A percentile compares a stretch with the other conserved stretches of the same genome.
These are phyloP conservation scores for Apeltes quadracus DNA, from an alignment of 2,113 vertebrate genomes.

Conservation along the genomic window DNA sequence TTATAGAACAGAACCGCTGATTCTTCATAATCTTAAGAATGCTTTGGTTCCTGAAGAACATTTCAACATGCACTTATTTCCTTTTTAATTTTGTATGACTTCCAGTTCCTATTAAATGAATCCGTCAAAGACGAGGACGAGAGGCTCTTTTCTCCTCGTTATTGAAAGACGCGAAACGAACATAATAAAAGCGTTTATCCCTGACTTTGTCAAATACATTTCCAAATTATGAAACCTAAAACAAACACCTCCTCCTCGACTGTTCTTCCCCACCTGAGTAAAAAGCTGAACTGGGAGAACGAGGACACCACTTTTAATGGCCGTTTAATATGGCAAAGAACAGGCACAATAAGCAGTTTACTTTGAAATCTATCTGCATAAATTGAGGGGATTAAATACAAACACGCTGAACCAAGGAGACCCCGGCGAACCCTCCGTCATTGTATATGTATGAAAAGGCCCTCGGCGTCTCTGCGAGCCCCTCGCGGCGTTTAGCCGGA, in stretches of 20 bases:
- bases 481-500: constrained; percentile 3
- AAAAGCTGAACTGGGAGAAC: constrained; percentile 8
- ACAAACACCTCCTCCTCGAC: not conserved
- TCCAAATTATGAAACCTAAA: constrained; percentile 9
- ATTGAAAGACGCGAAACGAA: not conserved
- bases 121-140: not conserved
- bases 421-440: constrained; percentile 42
- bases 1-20: not conserved
- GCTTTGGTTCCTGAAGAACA: not conserved
- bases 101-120: constrained; percentile 6
- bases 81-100: not conserved
- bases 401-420: constrained; percentile 60
- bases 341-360: constrained; percentile 41
- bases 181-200: not conserved
- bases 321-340: constrained; percentile 29
- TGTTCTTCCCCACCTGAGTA: not conserved
- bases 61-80: not conserved
- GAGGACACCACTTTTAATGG: constrained; percentile 25
- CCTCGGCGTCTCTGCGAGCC: constrained; percentile 44
- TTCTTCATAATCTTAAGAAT: not conserved
- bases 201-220: not conserved
- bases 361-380: constrained; percentile 47
- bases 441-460: constrained; percentile 56
- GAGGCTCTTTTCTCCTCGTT: not conserved
- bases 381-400: constrained; percentile 49